These are phyloP conservation scores for Exaiptasia diaphana DNA, from an alignment of 64 coral and sea anemone species.

Conservation along the genomic window DNA sequence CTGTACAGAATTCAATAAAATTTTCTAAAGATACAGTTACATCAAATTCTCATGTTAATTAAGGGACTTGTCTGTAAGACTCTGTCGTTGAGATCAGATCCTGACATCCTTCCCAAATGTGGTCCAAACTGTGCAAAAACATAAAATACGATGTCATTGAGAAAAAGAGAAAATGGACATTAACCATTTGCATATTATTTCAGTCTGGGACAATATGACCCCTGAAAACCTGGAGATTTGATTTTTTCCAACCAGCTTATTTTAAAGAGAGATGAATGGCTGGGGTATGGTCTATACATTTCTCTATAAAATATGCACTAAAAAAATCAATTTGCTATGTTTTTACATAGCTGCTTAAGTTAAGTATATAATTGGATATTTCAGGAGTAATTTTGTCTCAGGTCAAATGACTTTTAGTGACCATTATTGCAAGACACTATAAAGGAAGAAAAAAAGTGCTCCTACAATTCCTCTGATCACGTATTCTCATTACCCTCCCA, in stretches of 20 bases:
- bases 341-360: too few relatives aligned
- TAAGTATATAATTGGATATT: too few relatives aligned
- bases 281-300: too few relatives aligned
- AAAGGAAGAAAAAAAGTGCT: too few relatives aligned
- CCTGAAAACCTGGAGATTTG: neutral
- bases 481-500: too few relatives aligned
- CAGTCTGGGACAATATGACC: neutral
- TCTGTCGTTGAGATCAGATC: conserved; percentile 19
- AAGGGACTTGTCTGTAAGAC: conserved; percentile 44
- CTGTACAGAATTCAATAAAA: too few relatives aligned
- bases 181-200: too few relatives aligned
- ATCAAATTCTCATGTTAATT: conserved; percentile 20
- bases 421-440: neutral
- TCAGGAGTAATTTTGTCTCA: too few relatives aligned
- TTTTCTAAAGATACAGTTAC: too few relatives aligned
- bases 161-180: too few relatives aligned
- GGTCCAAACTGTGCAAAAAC: conserved; percentile 75
- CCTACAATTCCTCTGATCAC: too few relatives aligned
- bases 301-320: neutral
- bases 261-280: neutral
- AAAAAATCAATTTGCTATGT: neutral
- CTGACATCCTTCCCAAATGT: conserved; percentile 66
- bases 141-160: neutral
- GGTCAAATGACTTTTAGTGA: too few relatives aligned
- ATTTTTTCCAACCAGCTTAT: neutral